Evolutionary conservation across 2,888 invertebrate species (phyloP).

Genomic region (Heliconius erato): DNA sequence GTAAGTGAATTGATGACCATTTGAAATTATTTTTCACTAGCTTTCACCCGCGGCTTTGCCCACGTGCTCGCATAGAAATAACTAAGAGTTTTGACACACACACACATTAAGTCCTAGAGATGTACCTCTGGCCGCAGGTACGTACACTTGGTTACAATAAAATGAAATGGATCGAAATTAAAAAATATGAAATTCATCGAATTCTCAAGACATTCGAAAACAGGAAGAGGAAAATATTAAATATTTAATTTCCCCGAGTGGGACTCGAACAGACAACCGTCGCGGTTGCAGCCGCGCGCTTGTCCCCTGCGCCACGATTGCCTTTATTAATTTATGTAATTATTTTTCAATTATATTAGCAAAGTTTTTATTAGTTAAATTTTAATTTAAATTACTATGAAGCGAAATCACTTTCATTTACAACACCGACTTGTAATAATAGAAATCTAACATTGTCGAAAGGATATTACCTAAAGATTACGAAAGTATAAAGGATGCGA

Average conservation of each 20-base stretch:
- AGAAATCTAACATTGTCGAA: conserved; percentile 8
- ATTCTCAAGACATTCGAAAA: not conserved
- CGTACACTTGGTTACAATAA: too few relatives aligned
- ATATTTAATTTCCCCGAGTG: not conserved
- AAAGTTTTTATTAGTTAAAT: not conserved
- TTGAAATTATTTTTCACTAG: not conserved
- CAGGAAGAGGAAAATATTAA: not conserved
- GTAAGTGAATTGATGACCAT: not conserved
- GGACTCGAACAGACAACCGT: not conserved
- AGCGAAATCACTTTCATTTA: conserved; percentile 9
- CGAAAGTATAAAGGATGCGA: conserved; percentile 11
- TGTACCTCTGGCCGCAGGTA: too few relatives aligned
- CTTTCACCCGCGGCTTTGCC: too few relatives aligned
- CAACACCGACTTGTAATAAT: not conserved
- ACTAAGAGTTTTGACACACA: too few relatives aligned
- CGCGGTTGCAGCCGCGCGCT: not conserved
- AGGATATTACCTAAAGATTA: conserved; percentile 12
- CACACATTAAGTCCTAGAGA: too few relatives aligned
- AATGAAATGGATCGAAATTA: too few relatives aligned
- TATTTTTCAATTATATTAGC: not conserved
- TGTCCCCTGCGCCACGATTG: not conserved
- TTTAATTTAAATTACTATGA: not conserved
- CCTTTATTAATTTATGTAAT: not conserved
- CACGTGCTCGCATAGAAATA: too few relatives aligned
- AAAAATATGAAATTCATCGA: too few relatives aligned